Base-by-base conservation (phyloP, 2,888 invertebrate species). In the Eretmocerus hayati region DNA sequence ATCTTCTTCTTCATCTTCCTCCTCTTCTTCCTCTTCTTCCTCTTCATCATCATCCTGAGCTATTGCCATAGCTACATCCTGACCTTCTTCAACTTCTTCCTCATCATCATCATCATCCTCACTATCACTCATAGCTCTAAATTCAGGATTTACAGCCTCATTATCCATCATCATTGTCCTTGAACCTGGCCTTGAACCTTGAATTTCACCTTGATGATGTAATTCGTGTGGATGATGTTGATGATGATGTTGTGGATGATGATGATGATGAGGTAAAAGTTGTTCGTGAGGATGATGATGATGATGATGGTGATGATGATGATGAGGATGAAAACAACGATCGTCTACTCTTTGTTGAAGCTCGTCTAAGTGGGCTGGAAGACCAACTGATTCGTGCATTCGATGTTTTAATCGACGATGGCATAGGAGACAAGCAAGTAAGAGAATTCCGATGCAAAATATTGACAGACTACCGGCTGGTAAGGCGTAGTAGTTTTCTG, bases 401-500 rank as follows among this genome's bases (percentile, higher is more conserved):
- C 65, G 66, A 42, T 62, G 60, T 50, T 64, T 67, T 45, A 70
- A 59, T 50, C 69, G 71, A 48, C 77, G 73, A 61, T 81, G 80
- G 61, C 81, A 82, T 63, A 79, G 70, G 50, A 81, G 71, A 69
- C 78, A 78, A n/a, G n/a, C n/a, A 48, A 75, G 51, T 13, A 69
- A 62, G 44, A 77, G 59, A 26, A 72, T 71, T 55, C 79, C 60
- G 47, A 76, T 62, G 50, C 74, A 67, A 48, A 72, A 73, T 51
- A 75, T 71, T 52, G 74, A 71, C 50, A 71, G 70, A 54, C 71
- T 75, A 50, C 74, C 74, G 56, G 74, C 73, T 70, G 72, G 63
- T 66, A 76, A 64, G 73, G 72, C 75, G 76, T 78, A 76, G 76
- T 75, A 77, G 72, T 79, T 78, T 69, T 79, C 74, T 15, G 53